Base-by-base conservation (phyloP, 2,113 vertebrate species). In the Syrrhaptes paradoxus region DNA sequence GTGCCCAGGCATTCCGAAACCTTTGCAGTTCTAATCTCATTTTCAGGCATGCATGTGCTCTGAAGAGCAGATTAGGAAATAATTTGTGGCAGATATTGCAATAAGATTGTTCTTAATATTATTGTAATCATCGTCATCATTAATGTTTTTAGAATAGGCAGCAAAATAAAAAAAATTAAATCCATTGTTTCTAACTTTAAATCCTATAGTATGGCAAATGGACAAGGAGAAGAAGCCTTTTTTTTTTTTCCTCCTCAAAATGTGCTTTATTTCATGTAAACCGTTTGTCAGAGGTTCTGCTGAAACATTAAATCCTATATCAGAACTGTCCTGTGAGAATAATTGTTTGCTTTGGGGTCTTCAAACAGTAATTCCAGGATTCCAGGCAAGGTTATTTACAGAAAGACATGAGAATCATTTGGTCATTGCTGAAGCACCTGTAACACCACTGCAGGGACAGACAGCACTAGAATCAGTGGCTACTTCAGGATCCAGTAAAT, bases 271-370 rank as follows among this genome's bases (percentile, higher is more conserved):
- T 97, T 97, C 96, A 95, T 65, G 95, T 86, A 85, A 90, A 61
- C 70, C 22, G 77, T 97, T 98, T 97, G 91, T 97, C 96, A 97
- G 77, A 96, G 72, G 78, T 96, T 96, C 96, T 97, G 81, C 81
- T 96, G 95, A 97, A 97, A 97, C 96, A 92, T 96, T 96, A 95
- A 91, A 97, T 96, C 91, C 82, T 96, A 81, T 97, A 98, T 97
- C 93, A 97, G 83, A 98, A 86, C 97, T 97, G 97, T 98, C 98
- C 98, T 81, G 95, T 62, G 97, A 98, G 97, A 97, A 97, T 97
- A 97, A 98, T 95, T 97, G 97, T 97, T 98, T 97, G 97, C 98
- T 98, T 98, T 97, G 94, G 96, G 98, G 97, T 97, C 94, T 97
- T 97, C 95, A 87, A 67, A 89, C 79, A 97, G 87, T 95, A 97